Conservation (phyloP, 2,797 vertebrate genomes). For the Chelon labrosus region DNA sequence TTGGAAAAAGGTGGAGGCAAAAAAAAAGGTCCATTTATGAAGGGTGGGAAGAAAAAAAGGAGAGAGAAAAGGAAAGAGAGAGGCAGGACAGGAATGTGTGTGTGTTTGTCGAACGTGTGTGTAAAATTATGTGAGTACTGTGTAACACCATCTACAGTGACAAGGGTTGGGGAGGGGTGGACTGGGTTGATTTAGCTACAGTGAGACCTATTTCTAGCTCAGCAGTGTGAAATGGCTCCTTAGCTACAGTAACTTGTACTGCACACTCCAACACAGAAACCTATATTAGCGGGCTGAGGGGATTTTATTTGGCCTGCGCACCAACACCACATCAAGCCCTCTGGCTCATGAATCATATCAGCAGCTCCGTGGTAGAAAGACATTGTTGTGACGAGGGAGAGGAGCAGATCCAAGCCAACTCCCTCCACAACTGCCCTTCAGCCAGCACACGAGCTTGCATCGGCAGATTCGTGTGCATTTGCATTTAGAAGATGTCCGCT, state of each 20-base stretch:
- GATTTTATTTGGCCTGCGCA: slow-evolving; percentile 75
- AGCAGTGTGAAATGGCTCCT: slow-evolving; percentile 74
- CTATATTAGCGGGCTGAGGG: slow-evolving; percentile 73
- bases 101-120: slow-evolving; percentile 63
- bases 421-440: slow-evolving; percentile 57
- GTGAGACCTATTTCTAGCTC: slow-evolving; percentile 71
- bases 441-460: slow-evolving; percentile 31
- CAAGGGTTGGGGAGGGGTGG: slow-evolving; percentile 48
- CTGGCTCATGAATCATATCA: slow-evolving; percentile 77
- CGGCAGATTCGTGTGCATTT: slow-evolving; percentile 41
- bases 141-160: slow-evolving; percentile 59
- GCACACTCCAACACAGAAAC: slow-evolving; percentile 72
- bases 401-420: slow-evolving; percentile 54
- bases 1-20: slow-evolving; percentile 43
- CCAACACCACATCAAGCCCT: slow-evolving; percentile 71
- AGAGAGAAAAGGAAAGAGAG: slow-evolving; percentile 24
- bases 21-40: slow-evolving; percentile 51
- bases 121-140: slow-evolving; percentile 57
- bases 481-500: slow-evolving; percentile 43
- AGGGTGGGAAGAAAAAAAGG: slow-evolving; percentile 34
- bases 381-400: slow-evolving; percentile 72
- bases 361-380: slow-evolving; percentile 65
- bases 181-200: slow-evolving; percentile 72
- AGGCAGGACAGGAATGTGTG: slow-evolving; percentile 36
- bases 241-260: slow-evolving; percentile 71